A percentile compares a stretch with the other conserved stretches of the same genome.
phyloP scores from a whole-genome alignment of 2,888 invertebrate species.

The Lasioglossum pauxillum region DNA sequence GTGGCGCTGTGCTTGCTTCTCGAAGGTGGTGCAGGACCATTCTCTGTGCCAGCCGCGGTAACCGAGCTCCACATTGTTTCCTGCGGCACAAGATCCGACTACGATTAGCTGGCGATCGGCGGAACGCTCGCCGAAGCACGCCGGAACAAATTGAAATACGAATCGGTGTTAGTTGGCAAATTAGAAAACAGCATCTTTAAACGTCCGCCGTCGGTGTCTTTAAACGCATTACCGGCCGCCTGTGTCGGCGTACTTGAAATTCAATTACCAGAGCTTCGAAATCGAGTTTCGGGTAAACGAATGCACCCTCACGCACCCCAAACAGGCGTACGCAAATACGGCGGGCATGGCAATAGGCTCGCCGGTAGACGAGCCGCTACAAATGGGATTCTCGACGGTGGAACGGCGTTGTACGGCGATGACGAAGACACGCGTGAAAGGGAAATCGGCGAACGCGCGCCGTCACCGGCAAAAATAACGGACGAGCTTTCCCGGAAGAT shows the following conservation, averaged over 20 bases:
- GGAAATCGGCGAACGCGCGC: slow-evolving; percentile 21
- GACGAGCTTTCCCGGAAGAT: background rate
- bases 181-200: background rate
- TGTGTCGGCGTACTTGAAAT: slow-evolving; percentile 60
- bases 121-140: background rate
- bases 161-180: background rate
- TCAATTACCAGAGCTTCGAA: slow-evolving; percentile 69
- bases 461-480: slow-evolving; percentile 14
- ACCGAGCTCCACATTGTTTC: slow-evolving; percentile 87
- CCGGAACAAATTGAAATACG: background rate
- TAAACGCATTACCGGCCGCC: slow-evolving; percentile 31
- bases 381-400: slow-evolving; percentile 52
- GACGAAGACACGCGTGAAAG: slow-evolving; percentile 15
- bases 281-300: slow-evolving; percentile 74
- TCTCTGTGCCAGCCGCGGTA: slow-evolving; percentile 85
- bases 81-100: slow-evolving; percentile 53
- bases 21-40: slow-evolving; percentile 87
- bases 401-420: slow-evolving; percentile 13
- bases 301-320: slow-evolving; percentile 72
- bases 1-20: slow-evolving; percentile 94
- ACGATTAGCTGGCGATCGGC: background rate
- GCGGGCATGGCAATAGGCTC: slow-evolving; percentile 62
- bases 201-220: slow-evolving; percentile 24
- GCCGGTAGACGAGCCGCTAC: slow-evolving; percentile 42
- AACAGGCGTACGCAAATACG: slow-evolving; percentile 72